phyloP scores from a whole-genome alignment of 2,113 vertebrate species.

The Hystrix cristata region DNA sequence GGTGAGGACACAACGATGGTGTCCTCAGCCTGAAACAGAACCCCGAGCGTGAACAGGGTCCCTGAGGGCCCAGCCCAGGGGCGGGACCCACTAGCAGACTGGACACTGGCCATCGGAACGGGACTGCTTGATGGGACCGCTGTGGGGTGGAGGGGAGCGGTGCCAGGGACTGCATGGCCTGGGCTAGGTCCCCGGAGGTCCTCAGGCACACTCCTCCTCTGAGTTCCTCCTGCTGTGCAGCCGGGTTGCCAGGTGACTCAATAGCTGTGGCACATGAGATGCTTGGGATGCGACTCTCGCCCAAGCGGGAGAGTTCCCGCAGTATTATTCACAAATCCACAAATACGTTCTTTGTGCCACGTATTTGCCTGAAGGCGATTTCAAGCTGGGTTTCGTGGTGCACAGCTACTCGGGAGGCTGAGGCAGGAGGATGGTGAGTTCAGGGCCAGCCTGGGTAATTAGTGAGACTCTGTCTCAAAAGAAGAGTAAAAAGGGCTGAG shows the following conservation, averaged over 20 bases:
- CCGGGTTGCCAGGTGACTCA: background rate
- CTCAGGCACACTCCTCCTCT: background rate
- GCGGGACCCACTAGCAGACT: background rate
- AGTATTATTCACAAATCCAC: too few species aligned
- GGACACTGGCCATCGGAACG: background rate
- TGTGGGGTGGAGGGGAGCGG: background rate
- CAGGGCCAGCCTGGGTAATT: background rate
- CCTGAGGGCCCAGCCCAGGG: background rate
- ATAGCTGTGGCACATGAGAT: background rate
- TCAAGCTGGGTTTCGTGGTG: background rate
- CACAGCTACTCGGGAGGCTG: background rate
- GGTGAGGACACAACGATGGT: accelerated
- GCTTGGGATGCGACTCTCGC: background rate
- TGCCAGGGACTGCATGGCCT: background rate
- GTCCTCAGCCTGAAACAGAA: background rate
- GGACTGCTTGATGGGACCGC: background rate
- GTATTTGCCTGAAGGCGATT: background rate
- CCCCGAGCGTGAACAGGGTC: too few species aligned
- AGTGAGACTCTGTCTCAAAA: background rate
- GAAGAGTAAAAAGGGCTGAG: background rate
- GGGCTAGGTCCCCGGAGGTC: background rate
- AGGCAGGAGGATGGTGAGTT: background rate
- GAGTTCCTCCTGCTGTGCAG: too few species aligned
- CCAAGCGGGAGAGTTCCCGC: background rate
- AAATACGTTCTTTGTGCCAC: background rate